Conservation (phyloP, 2,888 invertebrate genomes). For the Scaptomyza flava region DNA sequence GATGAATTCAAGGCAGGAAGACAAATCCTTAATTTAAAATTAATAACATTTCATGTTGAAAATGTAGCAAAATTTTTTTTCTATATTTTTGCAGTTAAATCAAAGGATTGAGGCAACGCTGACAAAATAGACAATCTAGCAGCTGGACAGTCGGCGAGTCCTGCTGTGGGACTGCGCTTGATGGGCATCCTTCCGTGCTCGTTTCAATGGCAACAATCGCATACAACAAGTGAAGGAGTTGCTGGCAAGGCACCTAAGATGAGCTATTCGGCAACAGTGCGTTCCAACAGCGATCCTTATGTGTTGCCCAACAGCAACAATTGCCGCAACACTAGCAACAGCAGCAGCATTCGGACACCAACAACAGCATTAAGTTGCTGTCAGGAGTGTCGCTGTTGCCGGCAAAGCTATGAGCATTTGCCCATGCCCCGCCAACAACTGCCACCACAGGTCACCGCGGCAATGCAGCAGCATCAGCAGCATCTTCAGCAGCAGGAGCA, state of each 20-base stretch:
- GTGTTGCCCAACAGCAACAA: constrained; percentile 25
- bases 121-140: constrained; percentile 77
- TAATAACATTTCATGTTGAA: constrained; percentile 26
- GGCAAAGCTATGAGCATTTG: constrained; percentile 65
- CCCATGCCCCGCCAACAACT: constrained; percentile 68
- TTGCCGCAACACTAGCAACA: constrained; percentile 53
- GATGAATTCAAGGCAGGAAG: background rate
- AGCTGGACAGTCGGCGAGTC: constrained; percentile 65
- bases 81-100: constrained; percentile 33
- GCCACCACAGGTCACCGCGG: constrained; percentile 35
- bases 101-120: background rate
- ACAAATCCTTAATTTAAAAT: constrained; percentile 46
- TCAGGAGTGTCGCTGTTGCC: constrained; percentile 52
- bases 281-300: constrained; percentile 78
- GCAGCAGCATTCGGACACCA: constrained; percentile 26
- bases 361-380: constrained; percentile 38
- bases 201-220: constrained; percentile 77
- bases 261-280: constrained; percentile 55
- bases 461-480: constrained; percentile 37
- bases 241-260: constrained; percentile 77
- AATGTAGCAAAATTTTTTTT: background rate
- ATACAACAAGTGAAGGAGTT: background rate
- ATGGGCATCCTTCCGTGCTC: constrained; percentile 83
- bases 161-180: constrained; percentile 82
- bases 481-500: constrained; percentile 11